These are phyloP conservation scores for Latrodectus elegans DNA, from an alignment of 2,888 invertebrate genomes.

Conservation along the genomic window DNA sequence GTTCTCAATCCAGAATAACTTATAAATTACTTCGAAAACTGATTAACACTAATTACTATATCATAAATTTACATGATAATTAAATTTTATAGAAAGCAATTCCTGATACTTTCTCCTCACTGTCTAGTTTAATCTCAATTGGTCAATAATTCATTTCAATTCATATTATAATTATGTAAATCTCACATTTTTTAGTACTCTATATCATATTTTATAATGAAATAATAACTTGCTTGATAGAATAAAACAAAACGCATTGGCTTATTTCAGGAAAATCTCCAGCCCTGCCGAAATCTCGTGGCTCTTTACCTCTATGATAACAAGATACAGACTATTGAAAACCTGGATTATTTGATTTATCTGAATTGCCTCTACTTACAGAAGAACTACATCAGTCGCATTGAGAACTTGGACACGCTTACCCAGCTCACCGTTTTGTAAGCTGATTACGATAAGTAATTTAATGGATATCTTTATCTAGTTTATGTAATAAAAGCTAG, in stretches of 20 bases:
- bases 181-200: background rate
- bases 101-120: too few species aligned
- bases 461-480: too few species aligned
- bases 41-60: too few species aligned
- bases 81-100: too few species aligned
- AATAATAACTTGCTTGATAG: too few species aligned
- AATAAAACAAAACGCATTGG: background rate
- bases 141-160: too few species aligned
- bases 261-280: conserved; percentile 50
- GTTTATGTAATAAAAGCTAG: too few species aligned
- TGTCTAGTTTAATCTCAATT: too few species aligned
- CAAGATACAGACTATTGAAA: conserved; percentile 58
- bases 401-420: conserved; percentile 53
- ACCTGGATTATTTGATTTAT: conserved; percentile 23
- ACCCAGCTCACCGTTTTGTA: conserved; percentile 57
- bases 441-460: conserved; percentile 7
- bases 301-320: conserved; percentile 63
- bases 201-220: background rate
- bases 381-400: conserved; percentile 25
- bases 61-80: too few species aligned
- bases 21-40: too few species aligned
- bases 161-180: background rate
- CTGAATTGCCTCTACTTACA: conserved; percentile 60
- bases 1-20: too few species aligned
- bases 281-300: conserved; percentile 47